Base-by-base conservation (phyloP, 2,888 invertebrate genomes). In the Sacculina carcini region DNA sequence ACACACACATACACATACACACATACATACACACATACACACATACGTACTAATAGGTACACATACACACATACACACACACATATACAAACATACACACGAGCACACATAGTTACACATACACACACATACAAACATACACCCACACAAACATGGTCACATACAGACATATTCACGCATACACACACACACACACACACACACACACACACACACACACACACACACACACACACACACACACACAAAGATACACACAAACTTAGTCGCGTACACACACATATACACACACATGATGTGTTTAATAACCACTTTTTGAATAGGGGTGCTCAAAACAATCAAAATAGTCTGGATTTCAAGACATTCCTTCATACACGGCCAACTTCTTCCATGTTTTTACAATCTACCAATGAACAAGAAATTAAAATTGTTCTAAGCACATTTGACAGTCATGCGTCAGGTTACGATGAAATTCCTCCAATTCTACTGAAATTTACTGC, bases 111-210 rank as follows among this genome's bases (percentile, higher is more conserved):
- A 46, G 16, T 40, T 46, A 24, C 23, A 44, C 24, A 44, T 46
- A 50, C 40, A 24, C 40, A 50, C 40, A 50, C 40, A 44, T 46
- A 44, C 40, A 50, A 40, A 24, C 40, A 50, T 50, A 44, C 40
- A 50, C 40, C 23, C 40, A 50, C 40, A 42, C 40, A 50, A 40
- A 50, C 40, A 46, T 50, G n/a, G 16, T 40, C 24, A 44, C 23
- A 44, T 7, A 44, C 24, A 24, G 21, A 23, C 40, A 21, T 36
- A 39, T 39, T 12, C 14, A 44, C 24, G 28, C 40, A 44, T 50
- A 50, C 40, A 44, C 40, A 50, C 40, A 44, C 40, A 50, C 40
- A 50, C 40, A 50, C 40, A 50, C 40, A 50, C 40, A 46, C 40
- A 46, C 23, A 50, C 24, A 44, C 23, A 44, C 24, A 44, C 24